Percentiles rank a stretch among this genome's conserved stretches.
Conservation (phyloP, 2,113 vertebrate genomes). For the Phalacrocorax pelagicus region DNA sequence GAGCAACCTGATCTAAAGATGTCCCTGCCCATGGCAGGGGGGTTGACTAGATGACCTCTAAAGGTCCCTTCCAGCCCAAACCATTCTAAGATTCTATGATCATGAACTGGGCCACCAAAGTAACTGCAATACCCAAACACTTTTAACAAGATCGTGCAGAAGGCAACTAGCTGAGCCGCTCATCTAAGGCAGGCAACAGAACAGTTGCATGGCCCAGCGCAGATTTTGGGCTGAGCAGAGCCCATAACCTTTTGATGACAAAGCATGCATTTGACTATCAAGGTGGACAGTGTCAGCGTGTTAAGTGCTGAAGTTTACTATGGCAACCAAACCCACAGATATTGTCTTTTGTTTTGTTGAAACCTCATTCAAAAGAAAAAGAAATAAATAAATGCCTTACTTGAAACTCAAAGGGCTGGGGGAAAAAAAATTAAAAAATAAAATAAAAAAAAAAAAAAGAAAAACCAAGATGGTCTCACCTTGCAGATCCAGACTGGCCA, state of each 20-base stretch:
- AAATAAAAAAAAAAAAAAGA: background rate
- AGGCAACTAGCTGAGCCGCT: background rate
- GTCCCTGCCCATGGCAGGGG: no score
- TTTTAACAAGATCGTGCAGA: background rate
- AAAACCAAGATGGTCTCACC: background rate
- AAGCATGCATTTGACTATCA: background rate
- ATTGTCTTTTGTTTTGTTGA: background rate
- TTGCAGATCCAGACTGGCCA: slow-evolving; percentile 16
- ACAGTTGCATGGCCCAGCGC: fast-evolving
- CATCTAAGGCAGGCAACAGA: background rate
- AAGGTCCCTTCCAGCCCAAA: no score
- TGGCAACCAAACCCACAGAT: background rate
- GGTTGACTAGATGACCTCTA: no score
- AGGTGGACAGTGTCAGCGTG: background rate
- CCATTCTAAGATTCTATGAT: no score
- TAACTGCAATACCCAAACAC: background rate
- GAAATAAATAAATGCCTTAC: slow-evolving; percentile 62
- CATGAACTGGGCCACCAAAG: fast-evolving
- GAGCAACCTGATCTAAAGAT: no score
- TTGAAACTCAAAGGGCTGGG: slow-evolving; percentile 63
- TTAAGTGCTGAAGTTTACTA: background rate
- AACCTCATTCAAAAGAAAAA: background rate
- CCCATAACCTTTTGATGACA: slow-evolving; percentile 1
- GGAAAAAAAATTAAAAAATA: background rate
- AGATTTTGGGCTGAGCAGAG: background rate